Conservation (phyloP, 2,113 vertebrate genomes). For the Mesocricetus auratus region DNA sequence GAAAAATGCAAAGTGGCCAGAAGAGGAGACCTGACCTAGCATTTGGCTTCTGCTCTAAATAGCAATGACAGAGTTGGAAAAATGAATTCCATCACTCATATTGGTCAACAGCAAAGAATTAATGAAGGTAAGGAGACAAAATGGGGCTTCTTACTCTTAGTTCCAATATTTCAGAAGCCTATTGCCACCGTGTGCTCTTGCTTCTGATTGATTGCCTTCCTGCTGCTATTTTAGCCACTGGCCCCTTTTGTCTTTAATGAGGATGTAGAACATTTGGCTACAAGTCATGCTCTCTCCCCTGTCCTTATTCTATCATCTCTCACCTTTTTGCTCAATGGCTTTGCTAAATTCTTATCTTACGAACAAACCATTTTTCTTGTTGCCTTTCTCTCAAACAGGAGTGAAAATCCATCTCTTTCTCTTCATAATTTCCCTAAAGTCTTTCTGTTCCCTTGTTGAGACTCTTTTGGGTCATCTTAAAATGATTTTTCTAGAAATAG, state of each 20-base stretch:
- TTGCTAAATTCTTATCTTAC: slow-evolving; percentile 58
- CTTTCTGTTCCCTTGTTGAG: background rate
- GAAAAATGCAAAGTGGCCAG: slow-evolving; percentile 50
- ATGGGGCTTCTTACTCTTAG: slow-evolving; percentile 43
- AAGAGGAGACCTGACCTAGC: slow-evolving; percentile 43
- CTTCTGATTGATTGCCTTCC: slow-evolving; percentile 71
- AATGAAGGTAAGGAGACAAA: slow-evolving; percentile 51
- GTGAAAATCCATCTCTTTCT: background rate
- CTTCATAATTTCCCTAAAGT: background rate
- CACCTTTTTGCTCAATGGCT: slow-evolving; percentile 23
- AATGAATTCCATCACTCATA: slow-evolving; percentile 68
- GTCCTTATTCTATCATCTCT: slow-evolving; percentile 66
- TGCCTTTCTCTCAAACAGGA: slow-evolving; percentile 49
- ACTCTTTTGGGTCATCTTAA: background rate
- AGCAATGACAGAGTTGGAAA: slow-evolving; percentile 59
- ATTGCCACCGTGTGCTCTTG: slow-evolving; percentile 41
- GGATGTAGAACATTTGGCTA: slow-evolving; percentile 62
- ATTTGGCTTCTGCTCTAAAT: slow-evolving; percentile 61
- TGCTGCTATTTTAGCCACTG: slow-evolving; percentile 77
- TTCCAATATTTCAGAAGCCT: slow-evolving; percentile 63
- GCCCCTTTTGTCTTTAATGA: slow-evolving; percentile 73
- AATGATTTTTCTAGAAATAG: slow-evolving; percentile 37
- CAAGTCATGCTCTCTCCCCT: background rate
- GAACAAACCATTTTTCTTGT: slow-evolving; percentile 45
- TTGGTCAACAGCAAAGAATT: slow-evolving; percentile 77